phyloP scores from a whole-genome alignment of 2,797 vertebrate species.

The Phataginus tricuspis region DNA sequence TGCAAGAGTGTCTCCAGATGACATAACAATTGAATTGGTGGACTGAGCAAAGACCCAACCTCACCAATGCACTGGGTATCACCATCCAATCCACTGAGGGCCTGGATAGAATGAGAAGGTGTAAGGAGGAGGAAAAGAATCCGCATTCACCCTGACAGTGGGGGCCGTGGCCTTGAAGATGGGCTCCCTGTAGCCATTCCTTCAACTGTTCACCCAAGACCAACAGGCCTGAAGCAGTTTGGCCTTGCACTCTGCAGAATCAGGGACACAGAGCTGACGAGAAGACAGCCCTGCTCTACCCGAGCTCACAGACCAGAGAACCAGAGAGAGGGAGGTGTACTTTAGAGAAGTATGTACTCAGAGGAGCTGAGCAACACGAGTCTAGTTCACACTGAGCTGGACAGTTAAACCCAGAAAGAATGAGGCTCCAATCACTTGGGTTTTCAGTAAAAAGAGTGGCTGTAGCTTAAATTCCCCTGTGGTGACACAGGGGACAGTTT shows the following conservation, averaged over 20 bases:
- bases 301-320: neutral
- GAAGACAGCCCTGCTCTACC: too few species aligned
- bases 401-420: neutral
- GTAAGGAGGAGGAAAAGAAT: neutral
- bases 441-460: neutral
- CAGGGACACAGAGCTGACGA: neutral
- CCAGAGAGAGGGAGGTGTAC: neutral
- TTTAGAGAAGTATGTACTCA: neutral
- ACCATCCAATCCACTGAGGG: neutral
- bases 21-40: neutral
- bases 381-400: neutral
- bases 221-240: neutral
- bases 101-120: neutral
- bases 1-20: neutral
- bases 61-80: neutral
- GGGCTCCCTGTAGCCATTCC: neutral
- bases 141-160: fast-evolving
- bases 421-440: neutral
- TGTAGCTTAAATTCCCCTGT: neutral
- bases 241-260: neutral
- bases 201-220: neutral
- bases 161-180: too few species aligned
- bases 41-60: neutral
- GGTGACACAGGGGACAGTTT: neutral
- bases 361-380: neutral